Base-by-base conservation (phyloP, 30 jellyfish, hydroid and myxozoan species). In the Rhopilema esculentum region DNA sequence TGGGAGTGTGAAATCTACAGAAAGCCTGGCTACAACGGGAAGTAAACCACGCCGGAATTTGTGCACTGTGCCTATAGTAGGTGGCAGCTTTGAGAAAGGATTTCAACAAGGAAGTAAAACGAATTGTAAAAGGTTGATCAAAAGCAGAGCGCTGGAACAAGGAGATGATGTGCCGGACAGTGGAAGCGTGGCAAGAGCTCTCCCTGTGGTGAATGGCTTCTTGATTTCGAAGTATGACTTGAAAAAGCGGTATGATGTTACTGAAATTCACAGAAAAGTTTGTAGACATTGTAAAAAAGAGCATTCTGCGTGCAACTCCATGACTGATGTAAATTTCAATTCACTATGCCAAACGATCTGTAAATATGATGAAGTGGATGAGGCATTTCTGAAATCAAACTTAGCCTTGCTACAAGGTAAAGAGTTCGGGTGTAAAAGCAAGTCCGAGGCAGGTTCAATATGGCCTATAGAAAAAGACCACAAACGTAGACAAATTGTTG, bases 201-300 rank as follows among this genome's bases (percentile, higher is more conserved):
- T 9, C 27, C 64, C 80, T 0, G 64, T 0, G 1, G 50, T 33
- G 8, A 27, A 62, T 22, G 28, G 74, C 26, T 79, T 79, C 66
- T 32, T 79, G 16, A 69, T 72, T 40, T 51, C 31, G 32, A 84
- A 84, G 49, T 84, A 49, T 71, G 85, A 61, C 27, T 40, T 72
- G 73, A 76, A 84, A 73, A 72, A 84, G 16, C 84, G 93, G 0
- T 84, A 69, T 65, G 61, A 72, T 1, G 69, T 83, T 17, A 69
- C 61, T 27, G 93, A 61, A 48, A 62, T 84, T 1, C 93, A 72
- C 67, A 24, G 83, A 20, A 71, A 84, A 26, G 29, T 32, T n/a
- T 84, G 93, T 65, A 65, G 63, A 27, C 87, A 71, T 49, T 84
- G 93, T 73, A 84, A 57, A 8, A 31, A 29, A 16, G 87, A 72